Conservation (phyloP, 2,113 vertebrate species). For the Columba livia region DNA sequence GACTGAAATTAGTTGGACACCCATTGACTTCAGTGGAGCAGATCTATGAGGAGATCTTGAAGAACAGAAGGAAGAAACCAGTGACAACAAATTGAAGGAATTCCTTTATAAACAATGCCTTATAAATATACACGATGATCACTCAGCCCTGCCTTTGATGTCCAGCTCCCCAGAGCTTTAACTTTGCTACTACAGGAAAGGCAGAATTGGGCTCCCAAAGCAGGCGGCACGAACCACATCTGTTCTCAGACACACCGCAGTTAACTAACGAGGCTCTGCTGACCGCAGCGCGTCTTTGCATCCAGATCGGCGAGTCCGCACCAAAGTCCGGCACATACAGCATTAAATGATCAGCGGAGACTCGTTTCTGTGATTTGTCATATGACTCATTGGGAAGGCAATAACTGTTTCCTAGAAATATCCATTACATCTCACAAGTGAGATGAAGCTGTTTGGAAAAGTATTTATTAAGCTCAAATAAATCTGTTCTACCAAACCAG, state of each 20-base stretch:
- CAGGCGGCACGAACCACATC: background rate
- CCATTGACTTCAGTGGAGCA: background rate
- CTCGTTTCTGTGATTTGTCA: background rate
- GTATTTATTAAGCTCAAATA: background rate
- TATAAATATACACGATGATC: background rate
- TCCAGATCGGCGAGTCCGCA: background rate
- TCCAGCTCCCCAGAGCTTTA: slow-evolving; percentile 1
- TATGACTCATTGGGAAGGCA: background rate
- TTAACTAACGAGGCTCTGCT: background rate
- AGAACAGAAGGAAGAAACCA: slow-evolving; percentile 61
- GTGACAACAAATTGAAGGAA: slow-evolving; percentile 34
- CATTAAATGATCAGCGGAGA: accelerated
- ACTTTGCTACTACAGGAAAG: background rate
- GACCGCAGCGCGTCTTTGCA: background rate
- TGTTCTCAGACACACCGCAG: background rate
- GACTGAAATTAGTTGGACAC: background rate
- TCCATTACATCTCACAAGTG: background rate
- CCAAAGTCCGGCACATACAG: background rate
- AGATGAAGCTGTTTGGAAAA: background rate
- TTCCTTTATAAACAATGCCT: slow-evolving; percentile 51
- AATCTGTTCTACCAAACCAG: background rate
- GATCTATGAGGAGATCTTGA: background rate
- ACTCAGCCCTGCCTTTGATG: slow-evolving; percentile 38
- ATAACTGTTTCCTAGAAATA: background rate
- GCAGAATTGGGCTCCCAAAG: background rate